Evolutionary conservation across 2,113 vertebrate species (phyloP).

Genomic region (Takifugu flavidus): DNA sequence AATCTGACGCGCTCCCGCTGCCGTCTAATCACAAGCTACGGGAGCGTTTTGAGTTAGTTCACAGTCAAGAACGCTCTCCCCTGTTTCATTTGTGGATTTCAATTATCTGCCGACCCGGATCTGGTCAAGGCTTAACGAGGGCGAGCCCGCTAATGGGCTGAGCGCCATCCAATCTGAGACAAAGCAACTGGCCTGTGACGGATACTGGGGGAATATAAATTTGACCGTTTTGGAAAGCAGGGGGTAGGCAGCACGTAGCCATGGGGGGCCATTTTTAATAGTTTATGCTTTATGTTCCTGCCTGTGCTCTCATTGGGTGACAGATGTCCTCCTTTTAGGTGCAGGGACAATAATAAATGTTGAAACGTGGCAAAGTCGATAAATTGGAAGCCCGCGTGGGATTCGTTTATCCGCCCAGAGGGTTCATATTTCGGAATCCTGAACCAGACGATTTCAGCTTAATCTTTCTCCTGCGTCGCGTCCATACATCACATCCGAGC

Average conservation of each 20-base stretch:
- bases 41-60: slow-evolving; percentile 15
- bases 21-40: slow-evolving; percentile 42
- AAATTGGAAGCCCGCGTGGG: slow-evolving; percentile 49
- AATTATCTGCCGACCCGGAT: slow-evolving; percentile 48
- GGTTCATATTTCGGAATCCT: slow-evolving; percentile 53
- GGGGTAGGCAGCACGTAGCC: not conserved
- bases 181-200: slow-evolving; percentile 44
- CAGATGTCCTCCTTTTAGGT: slow-evolving; percentile 57
- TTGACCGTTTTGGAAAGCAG: slow-evolving; percentile 32
- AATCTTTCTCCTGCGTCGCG: slow-evolving; percentile 63
- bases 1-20: slow-evolving; percentile 28
- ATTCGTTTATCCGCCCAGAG: slow-evolving; percentile 53
- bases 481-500: slow-evolving; percentile 50
- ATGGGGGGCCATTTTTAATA: slow-evolving; percentile 6
- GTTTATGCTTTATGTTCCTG: slow-evolving; percentile 7
- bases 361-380: slow-evolving; percentile 54
- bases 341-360: slow-evolving; percentile 61
- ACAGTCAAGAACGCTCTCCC: slow-evolving; percentile 36
- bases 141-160: slow-evolving; percentile 43
- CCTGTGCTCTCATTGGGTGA: slow-evolving; percentile 37
- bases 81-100: slow-evolving; percentile 42
- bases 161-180: slow-evolving; percentile 55
- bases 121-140: slow-evolving; percentile 50
- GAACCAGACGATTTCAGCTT: slow-evolving; percentile 48
- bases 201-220: slow-evolving; percentile 50